Evolutionary conservation across 2,797 vertebrate species (phyloP).

Genomic region (Enteromius paludinosus): DNA sequence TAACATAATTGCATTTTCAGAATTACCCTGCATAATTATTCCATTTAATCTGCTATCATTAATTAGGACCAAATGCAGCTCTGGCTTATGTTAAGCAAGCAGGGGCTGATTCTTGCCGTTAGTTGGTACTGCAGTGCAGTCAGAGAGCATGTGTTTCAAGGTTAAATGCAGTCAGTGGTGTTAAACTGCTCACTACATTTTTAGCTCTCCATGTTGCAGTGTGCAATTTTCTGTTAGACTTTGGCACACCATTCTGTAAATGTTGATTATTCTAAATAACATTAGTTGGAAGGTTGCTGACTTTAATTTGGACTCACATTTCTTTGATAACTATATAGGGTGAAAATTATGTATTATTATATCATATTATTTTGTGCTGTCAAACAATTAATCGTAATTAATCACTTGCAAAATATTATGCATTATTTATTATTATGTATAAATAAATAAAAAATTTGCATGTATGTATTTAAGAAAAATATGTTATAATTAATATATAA

Average conservation of each 20-base stretch:
- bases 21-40: constrained; percentile 63
- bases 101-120: constrained; percentile 33
- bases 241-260: neutral
- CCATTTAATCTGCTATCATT: constrained; percentile 61
- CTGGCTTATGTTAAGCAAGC: constrained; percentile 33
- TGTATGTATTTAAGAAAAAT: too few species aligned
- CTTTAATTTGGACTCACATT: neutral
- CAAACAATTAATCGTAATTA: too few species aligned
- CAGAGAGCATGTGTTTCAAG: constrained; percentile 19
- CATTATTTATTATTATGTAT: too few species aligned
- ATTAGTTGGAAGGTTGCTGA: neutral
- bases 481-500: too few species aligned
- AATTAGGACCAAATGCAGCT: constrained; percentile 54
- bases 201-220: neutral
- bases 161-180: neutral
- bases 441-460: too few species aligned
- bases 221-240: constrained; percentile 8
- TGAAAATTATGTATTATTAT: neutral
- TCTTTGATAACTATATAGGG: neutral
- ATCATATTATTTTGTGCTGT: neutral
- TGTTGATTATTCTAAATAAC: neutral
- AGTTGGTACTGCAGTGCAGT: constrained; percentile 17
- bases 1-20: constrained; percentile 66
- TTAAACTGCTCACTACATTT: neutral
- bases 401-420: neutral